Base-by-base conservation (phyloP, 2,888 invertebrate genomes). In the Meloe dianella region DNA sequence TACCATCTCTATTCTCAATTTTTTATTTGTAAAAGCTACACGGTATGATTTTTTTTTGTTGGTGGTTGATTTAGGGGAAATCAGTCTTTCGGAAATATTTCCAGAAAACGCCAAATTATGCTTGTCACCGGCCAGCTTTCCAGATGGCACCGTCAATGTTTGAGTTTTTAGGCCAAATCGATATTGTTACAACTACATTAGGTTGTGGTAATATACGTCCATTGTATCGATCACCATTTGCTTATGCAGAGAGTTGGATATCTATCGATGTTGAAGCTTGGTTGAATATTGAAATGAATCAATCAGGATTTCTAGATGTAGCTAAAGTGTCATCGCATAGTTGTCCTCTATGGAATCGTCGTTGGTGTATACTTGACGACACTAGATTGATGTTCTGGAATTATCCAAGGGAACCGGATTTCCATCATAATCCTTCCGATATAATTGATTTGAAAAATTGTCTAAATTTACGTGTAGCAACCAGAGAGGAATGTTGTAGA, bases 401-500 rank as follows among this genome's bases (percentile, higher is more conserved):
- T 51, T 51, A 51, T 51, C 51, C 51, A 14, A 24, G 51, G 22
- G 51, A 51, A 51, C 51, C 4, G 22, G 51, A 51, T 24, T 51
- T 51, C 20, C 8, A 47, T 51, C 51, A 51, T 24, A 24, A 10
- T 12, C 51, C 51, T 3, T 51, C 24, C 4, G 51, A 51, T 20
- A 51, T 51, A 24, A 51, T 51, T 51, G 51, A 51, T 51, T 51
- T 51, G 22, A 51, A 51, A 12, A 51, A 51, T 12, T 51, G 51
- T 24, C 51, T 4, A 24, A 22, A 51, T 12, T 12, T 51, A 5
- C 51, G 51, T 51, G 1, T 51, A 12, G 22, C 51, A 51, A 51
- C 22, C 3, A 51, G 20, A 24, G 22, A 51, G 12, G 51, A 51
- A 2, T 51, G 51, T 51, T 51, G 22, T 22, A 22, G 51, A 20